phyloP scores from a whole-genome alignment of 2,797 vertebrate species.

The Forpus xanthops region DNA sequence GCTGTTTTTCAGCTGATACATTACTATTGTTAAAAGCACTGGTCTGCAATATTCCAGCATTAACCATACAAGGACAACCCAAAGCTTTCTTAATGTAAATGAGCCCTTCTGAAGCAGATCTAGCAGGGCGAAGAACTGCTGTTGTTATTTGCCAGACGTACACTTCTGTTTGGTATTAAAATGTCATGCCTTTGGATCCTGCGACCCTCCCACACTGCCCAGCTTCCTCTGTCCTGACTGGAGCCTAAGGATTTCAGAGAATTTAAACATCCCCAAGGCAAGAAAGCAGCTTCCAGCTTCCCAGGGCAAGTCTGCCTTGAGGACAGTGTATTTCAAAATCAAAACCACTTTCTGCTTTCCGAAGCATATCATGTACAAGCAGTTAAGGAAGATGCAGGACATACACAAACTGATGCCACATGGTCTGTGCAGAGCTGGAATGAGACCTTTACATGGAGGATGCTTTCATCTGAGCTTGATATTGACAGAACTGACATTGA shows the following conservation, averaged over 20 bases:
- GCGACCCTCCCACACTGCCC: background rate
- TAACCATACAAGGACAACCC: background rate
- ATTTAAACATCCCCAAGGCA: background rate
- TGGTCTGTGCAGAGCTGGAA: background rate
- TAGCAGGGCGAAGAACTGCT: background rate
- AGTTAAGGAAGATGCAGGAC: background rate
- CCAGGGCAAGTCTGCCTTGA: background rate
- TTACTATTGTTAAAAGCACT: background rate
- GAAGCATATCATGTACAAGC: background rate
- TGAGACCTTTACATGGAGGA: background rate
- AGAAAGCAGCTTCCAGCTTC: background rate
- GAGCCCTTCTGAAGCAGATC: background rate
- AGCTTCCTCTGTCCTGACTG: background rate
- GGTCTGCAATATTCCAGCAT: background rate
- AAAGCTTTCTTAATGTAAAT: background rate
- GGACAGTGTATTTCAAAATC: background rate
- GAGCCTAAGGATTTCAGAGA: background rate
- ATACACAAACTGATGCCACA: background rate
- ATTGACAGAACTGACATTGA: background rate
- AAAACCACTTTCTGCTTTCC: background rate
- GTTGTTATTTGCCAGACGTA: background rate
- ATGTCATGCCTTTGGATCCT: background rate
- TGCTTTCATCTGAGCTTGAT: background rate
- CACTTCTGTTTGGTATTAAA: background rate
- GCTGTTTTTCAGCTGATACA: background rate